Evolutionary conservation across 2,113 vertebrate genomes (phyloP).

Genomic region (Tupaia tana): DNA sequence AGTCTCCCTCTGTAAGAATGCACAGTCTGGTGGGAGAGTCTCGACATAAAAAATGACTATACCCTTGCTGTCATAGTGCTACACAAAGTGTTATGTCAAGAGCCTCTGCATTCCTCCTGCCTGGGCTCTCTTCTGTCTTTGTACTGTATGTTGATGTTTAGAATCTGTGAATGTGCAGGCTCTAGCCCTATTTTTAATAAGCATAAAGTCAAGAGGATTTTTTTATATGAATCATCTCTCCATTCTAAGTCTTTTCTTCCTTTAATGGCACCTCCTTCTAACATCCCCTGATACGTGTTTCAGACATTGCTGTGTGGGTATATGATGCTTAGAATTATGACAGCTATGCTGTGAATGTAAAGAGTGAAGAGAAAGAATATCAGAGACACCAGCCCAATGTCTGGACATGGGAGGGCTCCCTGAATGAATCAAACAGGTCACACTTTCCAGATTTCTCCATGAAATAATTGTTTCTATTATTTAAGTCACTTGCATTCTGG

Average conservation of each 20-base stretch:
- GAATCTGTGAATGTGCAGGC: too few relatives aligned
- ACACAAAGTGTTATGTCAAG: fast-evolving
- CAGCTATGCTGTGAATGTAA: background rate
- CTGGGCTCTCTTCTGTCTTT: background rate
- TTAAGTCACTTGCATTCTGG: background rate
- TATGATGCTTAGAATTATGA: background rate
- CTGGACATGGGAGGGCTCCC: background rate
- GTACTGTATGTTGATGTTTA: background rate
- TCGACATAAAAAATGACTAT: background rate
- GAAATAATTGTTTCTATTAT: background rate
- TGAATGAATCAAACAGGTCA: background rate
- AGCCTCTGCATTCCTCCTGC: background rate
- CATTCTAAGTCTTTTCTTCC: background rate
- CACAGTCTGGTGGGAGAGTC: background rate
- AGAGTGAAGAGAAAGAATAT: background rate
- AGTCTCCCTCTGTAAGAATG: background rate
- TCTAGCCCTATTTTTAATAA: background rate
- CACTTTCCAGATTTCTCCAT: background rate
- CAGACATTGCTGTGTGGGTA: background rate
- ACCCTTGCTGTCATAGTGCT: background rate
- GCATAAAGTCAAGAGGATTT: background rate
- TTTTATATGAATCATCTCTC: background rate
- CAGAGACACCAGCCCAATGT: background rate
- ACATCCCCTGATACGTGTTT: background rate
- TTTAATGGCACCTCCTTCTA: background rate